Conservation (phyloP, 2,113 vertebrate species). For the Murina feae region DNA sequence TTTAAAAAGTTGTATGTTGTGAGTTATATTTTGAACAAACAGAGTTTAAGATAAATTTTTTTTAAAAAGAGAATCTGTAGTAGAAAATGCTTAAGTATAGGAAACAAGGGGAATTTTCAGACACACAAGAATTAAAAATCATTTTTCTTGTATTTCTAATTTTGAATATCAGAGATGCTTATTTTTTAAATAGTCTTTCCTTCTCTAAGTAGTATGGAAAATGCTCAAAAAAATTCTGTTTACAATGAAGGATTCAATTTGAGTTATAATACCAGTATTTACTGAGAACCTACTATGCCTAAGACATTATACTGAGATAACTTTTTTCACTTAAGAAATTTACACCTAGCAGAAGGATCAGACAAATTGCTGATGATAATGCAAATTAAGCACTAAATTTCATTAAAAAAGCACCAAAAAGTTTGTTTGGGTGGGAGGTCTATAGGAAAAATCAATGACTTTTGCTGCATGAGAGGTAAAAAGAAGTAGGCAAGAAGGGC, state of each 20-base stretch:
- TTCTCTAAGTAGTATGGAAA: neutral
- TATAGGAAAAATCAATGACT: neutral
- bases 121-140: neutral
- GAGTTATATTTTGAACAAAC: neutral
- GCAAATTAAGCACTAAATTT: slow-evolving; percentile 36
- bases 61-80: neutral
- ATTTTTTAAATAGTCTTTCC: neutral
- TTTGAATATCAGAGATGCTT: neutral
- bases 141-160: neutral
- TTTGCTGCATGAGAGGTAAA: neutral
- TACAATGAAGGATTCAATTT: neutral
- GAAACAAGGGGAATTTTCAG: neutral
- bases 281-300: neutral
- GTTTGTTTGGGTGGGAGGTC: neutral
- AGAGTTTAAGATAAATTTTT: slow-evolving; percentile 5
- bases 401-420: neutral
- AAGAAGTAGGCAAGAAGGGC: neutral
- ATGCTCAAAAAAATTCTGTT: neutral
- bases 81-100: neutral
- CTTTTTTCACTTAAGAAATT: slow-evolving; percentile 22
- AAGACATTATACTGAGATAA: neutral
- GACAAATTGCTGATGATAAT: neutral
- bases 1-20: neutral
- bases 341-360: neutral
- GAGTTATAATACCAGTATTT: neutral